Evolutionary conservation across 2,797 vertebrate genomes (phyloP).

Genomic region (Pagetopsis macropterus): DNA sequence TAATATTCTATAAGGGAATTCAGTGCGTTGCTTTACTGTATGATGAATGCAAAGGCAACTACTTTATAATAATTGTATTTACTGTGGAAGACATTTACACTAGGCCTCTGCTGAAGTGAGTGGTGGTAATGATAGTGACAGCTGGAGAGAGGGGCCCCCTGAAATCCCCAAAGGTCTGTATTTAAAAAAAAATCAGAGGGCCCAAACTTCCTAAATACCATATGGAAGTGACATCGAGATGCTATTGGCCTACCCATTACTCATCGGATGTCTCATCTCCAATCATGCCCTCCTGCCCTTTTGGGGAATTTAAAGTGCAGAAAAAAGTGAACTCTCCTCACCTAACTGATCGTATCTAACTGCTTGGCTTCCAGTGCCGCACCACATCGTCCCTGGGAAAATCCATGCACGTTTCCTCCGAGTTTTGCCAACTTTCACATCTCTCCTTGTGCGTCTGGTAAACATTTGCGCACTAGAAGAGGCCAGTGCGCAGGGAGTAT

Average conservation of each 20-base stretch:
- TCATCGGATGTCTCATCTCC: not conserved
- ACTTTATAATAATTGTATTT: not conserved
- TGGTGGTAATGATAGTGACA: not conserved
- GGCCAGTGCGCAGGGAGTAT: conserved; percentile 41
- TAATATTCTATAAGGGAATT: not conserved
- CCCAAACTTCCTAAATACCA: not conserved
- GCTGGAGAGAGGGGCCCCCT: conserved; percentile 4
- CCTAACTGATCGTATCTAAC: conserved; percentile 84
- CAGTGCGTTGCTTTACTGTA: not conserved
- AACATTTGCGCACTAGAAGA: conserved; percentile 10
- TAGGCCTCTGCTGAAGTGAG: not conserved
- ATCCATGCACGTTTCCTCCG: conserved; percentile 83
- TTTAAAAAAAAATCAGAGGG: conserved; percentile 7
- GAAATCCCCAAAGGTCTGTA: not conserved
- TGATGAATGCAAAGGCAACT: not conserved
- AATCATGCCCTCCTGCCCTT: not conserved
- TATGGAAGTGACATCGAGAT: not conserved
- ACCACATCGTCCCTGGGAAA: conserved; percentile 92
- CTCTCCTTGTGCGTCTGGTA: not conserved
- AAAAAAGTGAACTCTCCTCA: conserved; percentile 65
- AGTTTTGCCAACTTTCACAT: conserved; percentile 6
- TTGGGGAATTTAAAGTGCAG: not conserved
- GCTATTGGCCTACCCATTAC: not conserved
- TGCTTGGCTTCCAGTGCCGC: conserved; percentile 86
- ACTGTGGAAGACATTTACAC: not conserved